Base-by-base conservation (phyloP, 2,113 vertebrate species). In the Hemichromis elongatus region DNA sequence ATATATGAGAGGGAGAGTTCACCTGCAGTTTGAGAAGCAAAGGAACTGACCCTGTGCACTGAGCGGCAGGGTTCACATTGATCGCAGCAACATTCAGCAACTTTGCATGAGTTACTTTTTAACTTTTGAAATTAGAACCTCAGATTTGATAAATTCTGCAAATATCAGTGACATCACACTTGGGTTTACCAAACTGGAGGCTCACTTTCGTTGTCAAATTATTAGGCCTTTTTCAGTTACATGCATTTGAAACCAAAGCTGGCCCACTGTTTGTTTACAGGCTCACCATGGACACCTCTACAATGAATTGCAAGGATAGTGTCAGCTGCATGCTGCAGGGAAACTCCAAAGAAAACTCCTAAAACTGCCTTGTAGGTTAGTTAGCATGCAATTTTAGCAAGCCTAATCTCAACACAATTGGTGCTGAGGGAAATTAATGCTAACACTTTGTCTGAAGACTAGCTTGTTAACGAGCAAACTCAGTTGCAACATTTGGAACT, bases 1-100 rank as follows among this genome's bases (percentile, higher is more conserved):
- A 79, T 85, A 83, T 91, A 80, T 70, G 86, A 84, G 55, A 81
- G 73, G 78, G 81, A 86, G 88, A 77, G 88, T 81, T 88, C 73
- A 57, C n/a, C 28, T 83, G 33, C 57, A 66, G 24, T 84, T 92
- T 83, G 73, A 75, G 86, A 30, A 89, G 75, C 26, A 80, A 73
- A 75, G 42, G 13, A 59, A 82, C 19, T 66, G 21, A 21, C 80
- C 55, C 11, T 90, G 79, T 86, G 70, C 37, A 55, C 54, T 77
- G 45, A 79, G 73, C 40, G 53, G 63, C 42, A 42, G 16, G 14
- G 86, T 85, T 21, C 55, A 83, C 45, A 82, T 19, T 75, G 84
- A 90, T 86, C 83, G 16, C 66, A 70, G 40, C 30, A 37, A 78
- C 4, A 54, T 7, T 5, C 4, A 4, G 26, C 26, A 75, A 75